These are phyloP conservation scores for Trypoxylus dichotomus DNA, from an alignment of 1,140 invertebrate species.

Conservation along the genomic window DNA sequence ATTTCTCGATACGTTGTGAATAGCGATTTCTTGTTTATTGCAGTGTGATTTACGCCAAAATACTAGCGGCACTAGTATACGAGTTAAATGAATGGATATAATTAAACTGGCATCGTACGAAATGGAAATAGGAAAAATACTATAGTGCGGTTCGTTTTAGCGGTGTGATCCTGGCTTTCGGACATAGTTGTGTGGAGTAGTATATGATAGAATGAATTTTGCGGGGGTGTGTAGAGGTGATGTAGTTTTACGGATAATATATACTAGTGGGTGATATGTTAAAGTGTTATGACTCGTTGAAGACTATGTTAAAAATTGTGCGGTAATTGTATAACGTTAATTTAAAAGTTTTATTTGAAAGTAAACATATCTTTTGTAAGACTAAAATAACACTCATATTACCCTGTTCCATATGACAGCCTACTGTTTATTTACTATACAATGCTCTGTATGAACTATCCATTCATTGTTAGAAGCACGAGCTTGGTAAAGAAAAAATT, in stretches of 20 bases:
- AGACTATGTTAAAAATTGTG: not conserved
- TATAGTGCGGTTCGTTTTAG: not conserved
- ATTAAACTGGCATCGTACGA: not conserved
- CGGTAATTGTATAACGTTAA: not conserved
- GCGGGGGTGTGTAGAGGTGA: slow-evolving; percentile 28
- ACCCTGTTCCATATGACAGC: slow-evolving; percentile 29
- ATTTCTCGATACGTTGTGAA: not conserved
- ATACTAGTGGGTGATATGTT: slow-evolving; percentile 5
- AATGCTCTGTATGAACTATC: slow-evolving; percentile 20
- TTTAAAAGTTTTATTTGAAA: not conserved
- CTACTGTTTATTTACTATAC: slow-evolving; percentile 32
- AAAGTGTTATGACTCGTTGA: not conserved
- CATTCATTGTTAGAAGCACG: slow-evolving; percentile 27
- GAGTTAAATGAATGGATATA: slow-evolving; percentile 10
- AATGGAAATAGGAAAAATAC: not conserved
- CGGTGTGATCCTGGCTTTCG: not conserved
- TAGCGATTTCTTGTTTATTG: not conserved
- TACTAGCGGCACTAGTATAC: not conserved
- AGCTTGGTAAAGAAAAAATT: not conserved
- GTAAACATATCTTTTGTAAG: not conserved
- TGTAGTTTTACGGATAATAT: not conserved
- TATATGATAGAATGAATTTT: slow-evolving; percentile 21
- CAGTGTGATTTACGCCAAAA: not conserved
- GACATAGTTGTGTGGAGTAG: slow-evolving; percentile 2
- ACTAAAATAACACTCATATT: slow-evolving; percentile 19